Evolutionary conservation across 2,797 vertebrate species (phyloP).

Genomic region (Cuculus canorus): DNA sequence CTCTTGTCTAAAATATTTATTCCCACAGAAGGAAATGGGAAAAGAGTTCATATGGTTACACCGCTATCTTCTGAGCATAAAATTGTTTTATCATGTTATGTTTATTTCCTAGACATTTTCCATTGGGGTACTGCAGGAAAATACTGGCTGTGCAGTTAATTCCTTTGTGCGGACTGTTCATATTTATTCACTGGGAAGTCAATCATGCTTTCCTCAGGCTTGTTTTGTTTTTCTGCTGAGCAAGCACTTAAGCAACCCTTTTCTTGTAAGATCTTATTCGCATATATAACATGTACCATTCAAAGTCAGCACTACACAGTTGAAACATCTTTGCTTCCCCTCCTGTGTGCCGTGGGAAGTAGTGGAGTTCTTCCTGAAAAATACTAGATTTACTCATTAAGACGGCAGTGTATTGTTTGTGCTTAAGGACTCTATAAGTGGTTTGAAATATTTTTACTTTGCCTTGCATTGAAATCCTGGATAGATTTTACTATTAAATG

Average conservation of each 20-base stretch:
- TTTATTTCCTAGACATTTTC: slow-evolving; percentile 63
- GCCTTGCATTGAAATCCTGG: background rate
- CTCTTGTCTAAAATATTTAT: slow-evolving; percentile 69
- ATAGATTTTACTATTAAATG: slow-evolving; percentile 25
- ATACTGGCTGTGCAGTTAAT: slow-evolving; percentile 1
- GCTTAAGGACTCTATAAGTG: background rate
- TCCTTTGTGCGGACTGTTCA: slow-evolving; percentile 30
- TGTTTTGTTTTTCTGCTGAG: slow-evolving; percentile 56
- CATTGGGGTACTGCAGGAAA: slow-evolving; percentile 18
- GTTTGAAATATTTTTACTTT: slow-evolving; percentile 14
- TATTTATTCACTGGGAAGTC: slow-evolving; percentile 45
- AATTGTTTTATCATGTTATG: slow-evolving; percentile 55
- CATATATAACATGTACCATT: background rate
- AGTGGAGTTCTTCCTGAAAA: background rate
- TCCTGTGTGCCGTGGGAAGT: background rate
- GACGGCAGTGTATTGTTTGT: background rate
- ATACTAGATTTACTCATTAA: background rate
- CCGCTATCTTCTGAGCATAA: slow-evolving; percentile 20
- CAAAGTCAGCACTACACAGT: background rate
- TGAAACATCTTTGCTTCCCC: background rate
- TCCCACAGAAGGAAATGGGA: slow-evolving; percentile 32
- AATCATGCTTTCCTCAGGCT: slow-evolving; percentile 34
- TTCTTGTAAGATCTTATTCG: slow-evolving; percentile 37
- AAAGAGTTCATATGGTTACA: slow-evolving; percentile 56
- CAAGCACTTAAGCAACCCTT: slow-evolving; percentile 15